phyloP scores from a whole-genome alignment of 2,113 vertebrate species.

The Herpailurus yagouaroundi region DNA sequence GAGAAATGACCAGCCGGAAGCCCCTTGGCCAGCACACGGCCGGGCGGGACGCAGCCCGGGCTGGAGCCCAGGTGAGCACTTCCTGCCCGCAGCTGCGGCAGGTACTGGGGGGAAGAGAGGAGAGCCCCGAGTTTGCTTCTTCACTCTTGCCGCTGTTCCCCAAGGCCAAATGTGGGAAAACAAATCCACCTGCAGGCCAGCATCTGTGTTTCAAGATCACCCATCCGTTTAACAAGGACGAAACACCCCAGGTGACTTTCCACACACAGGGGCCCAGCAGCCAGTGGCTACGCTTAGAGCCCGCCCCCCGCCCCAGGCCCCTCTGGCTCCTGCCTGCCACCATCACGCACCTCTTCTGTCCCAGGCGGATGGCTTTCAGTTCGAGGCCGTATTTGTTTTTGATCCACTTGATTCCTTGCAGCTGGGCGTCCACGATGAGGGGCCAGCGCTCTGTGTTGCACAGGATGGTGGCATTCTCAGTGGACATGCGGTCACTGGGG shows the following conservation, averaged over 20 bases:
- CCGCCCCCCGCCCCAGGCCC: fast-evolving
- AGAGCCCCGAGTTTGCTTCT: neutral
- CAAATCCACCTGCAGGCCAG: fast-evolving
- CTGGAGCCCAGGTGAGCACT: fast-evolving
- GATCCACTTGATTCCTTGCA: slow-evolving; percentile 88
- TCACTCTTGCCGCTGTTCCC: fast-evolving
- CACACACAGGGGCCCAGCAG: fast-evolving
- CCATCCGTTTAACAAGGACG: fast-evolving
- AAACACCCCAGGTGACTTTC: fast-evolving
- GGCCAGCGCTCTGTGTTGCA: slow-evolving; percentile 88
- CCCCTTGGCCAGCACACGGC: fast-evolving
- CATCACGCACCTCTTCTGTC: slow-evolving; percentile 80
- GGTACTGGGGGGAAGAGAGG: fast-evolving
- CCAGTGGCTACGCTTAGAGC: fast-evolving
- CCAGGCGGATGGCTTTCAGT: slow-evolving; percentile 83
- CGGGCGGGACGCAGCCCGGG: fast-evolving
- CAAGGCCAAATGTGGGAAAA: no score
- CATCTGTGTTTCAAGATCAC: fast-evolving
- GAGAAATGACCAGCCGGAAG: fast-evolving
- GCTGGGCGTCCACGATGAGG: slow-evolving; percentile 86
- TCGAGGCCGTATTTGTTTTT: slow-evolving; percentile 82
- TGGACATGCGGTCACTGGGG: slow-evolving; percentile 87
- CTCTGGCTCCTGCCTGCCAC: fast-evolving
- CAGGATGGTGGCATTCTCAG: slow-evolving; percentile 86
- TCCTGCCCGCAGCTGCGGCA: neutral